phyloP scores from a whole-genome alignment of 1,140 invertebrate species.

The Laupala kohalensis region DNA sequence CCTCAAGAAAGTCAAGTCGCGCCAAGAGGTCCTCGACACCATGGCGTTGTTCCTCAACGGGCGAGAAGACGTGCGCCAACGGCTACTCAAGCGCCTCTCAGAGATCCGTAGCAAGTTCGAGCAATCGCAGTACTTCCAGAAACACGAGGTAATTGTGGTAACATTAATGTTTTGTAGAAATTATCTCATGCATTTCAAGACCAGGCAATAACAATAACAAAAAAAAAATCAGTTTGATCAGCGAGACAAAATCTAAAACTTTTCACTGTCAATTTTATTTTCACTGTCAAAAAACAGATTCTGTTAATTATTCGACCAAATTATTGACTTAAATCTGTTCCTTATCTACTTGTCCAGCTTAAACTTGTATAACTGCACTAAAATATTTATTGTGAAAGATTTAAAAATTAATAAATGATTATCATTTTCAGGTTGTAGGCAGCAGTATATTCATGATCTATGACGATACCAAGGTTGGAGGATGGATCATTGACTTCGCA shows the following conservation, averaged over 20 bases:
- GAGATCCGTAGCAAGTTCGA: constrained; percentile 69
- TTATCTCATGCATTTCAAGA: no score
- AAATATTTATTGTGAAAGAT: not conserved
- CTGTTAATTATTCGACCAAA: no score
- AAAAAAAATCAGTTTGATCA: no score
- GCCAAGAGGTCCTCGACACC: constrained; percentile 61
- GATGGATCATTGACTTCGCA: constrained; percentile 94
- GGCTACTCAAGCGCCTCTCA: constrained; percentile 58
- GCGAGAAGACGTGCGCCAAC: constrained; percentile 45
- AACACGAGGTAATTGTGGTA: constrained; percentile 83
- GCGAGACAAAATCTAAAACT: no score
- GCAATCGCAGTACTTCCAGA: constrained; percentile 72
- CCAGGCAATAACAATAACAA: no score
- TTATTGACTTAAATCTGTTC: not conserved
- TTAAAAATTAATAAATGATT: not conserved
- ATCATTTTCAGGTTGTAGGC: constrained; percentile 54
- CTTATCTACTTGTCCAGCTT: not conserved
- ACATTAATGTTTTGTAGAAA: no score
- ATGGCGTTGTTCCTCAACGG: constrained; percentile 65
- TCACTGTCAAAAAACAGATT: no score
- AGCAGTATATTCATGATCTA: constrained; percentile 90
- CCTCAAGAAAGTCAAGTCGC: constrained; percentile 61
- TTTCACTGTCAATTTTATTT: no score
- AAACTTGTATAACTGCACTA: not conserved
- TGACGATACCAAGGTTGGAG: constrained; percentile 70